Conservation (phyloP, 1,140 invertebrate genomes). For the Aphaenogaster floridana region DNA sequence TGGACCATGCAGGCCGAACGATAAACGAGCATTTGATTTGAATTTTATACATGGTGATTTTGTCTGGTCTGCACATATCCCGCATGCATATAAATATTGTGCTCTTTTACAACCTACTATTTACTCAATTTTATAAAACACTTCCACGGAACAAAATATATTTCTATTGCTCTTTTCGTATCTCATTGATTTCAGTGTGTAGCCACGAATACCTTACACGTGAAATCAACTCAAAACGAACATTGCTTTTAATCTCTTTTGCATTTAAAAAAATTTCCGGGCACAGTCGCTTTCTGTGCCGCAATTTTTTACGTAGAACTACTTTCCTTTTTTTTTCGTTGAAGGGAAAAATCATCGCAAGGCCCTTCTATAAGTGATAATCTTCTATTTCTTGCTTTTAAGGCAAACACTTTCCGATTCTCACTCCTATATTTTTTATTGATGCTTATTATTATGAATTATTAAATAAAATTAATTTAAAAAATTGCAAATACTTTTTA, state of each 20-base stretch:
- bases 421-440: too few species aligned
- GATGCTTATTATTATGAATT: too few species aligned
- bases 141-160: neutral
- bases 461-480: neutral
- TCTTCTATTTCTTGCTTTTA: too few species aligned
- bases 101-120: slow-evolving; percentile 21
- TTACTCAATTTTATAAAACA: slow-evolving; percentile 35
- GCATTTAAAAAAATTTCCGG: neutral
- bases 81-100: slow-evolving; percentile 42
- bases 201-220: neutral
- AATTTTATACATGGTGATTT: slow-evolving; percentile 27
- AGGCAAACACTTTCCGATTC: too few species aligned
- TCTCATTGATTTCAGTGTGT: neutral
- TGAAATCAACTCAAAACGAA: neutral
- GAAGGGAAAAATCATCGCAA: too few species aligned
- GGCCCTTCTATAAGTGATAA: too few species aligned
- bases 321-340: too few species aligned
- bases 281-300: too few species aligned
- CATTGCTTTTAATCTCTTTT: too few species aligned
- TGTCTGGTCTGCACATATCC: neutral
- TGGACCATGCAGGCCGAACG: neutral
- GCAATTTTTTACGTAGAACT: too few species aligned
- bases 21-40: slow-evolving; percentile 8
- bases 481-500: neutral
- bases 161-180: neutral